Evolutionary conservation across 2,113 vertebrate species (phyloP).

Genomic region (Formicarius rufipectus): DNA sequence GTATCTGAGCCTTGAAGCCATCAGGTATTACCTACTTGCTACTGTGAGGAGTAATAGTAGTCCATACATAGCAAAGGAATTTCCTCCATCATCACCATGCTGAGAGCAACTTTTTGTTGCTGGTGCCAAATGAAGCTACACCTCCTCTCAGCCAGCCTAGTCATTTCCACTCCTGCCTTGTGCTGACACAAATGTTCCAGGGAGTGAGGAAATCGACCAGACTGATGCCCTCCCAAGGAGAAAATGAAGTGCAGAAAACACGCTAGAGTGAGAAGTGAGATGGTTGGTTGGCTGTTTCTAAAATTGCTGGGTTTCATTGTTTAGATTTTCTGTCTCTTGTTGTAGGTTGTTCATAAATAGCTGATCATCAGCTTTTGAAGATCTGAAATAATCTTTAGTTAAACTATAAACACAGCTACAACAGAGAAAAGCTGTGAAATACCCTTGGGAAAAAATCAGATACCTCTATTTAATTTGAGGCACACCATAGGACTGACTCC

Average conservation of each 20-base stretch:
- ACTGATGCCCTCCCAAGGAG: neutral
- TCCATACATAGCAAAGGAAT: neutral
- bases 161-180: neutral
- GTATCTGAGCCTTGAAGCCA: neutral
- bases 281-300: neutral
- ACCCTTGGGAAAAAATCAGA: neutral
- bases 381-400: neutral
- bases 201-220: neutral
- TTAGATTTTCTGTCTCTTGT: neutral
- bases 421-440: neutral
- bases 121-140: neutral
- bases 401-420: neutral
- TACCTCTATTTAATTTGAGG: neutral
- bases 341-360: neutral
- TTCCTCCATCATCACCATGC: neutral
- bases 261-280: neutral
- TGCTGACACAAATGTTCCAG: neutral
- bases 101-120: neutral
- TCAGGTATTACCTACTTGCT: neutral
- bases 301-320: neutral
- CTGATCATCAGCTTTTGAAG: neutral
- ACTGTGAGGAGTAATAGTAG: neutral
- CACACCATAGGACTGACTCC: neutral
- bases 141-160: neutral
- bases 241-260: neutral